Base-by-base conservation (phyloP, 2,888 invertebrate genomes). In the Lissonota sp. region DNA sequence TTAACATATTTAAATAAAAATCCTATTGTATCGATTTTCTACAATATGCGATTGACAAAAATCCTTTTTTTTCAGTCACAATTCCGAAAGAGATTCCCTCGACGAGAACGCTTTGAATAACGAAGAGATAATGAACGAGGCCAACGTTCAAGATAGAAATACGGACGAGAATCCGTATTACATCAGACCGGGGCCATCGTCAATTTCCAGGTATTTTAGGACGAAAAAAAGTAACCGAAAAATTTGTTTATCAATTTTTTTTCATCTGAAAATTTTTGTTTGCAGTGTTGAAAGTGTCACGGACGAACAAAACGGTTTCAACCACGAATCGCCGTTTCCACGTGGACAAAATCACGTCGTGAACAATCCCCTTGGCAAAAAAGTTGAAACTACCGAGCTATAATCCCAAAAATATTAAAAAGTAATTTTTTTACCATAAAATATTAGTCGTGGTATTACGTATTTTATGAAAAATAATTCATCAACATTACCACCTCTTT, bases 41-140 rank as follows among this genome's bases (percentile, higher is more conserved):
- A 5, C 62, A 8, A 44, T n/a, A 49, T 26, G 26, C 26, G 26
- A 26, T 26, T 26, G 26, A 2, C 26, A 26, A 26, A 26, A 26
- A 26, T 26, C 26, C 26, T 26, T 26, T 26, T 26, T 26, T 26
- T 70, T 79, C 46, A 95, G 95, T 88, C 95, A 95, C 91, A 94
- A 93, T 67, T 97, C 97, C 0, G 97, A 96, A 86, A 94, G 96
- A 40, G 97, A 97, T 91, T 98, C 98, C 0, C 93, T 98, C 79
- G 98, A 98, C 90, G 98, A 98, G 90, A 98, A 98, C 92, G 97
- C 92, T 10, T 76, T 93, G 66, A 92, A 93, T 79, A 93, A 91
- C 80, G 93, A 93, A 67, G 93, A 93, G 64, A 90, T 89, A 57
- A 90, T 91, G 84, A 92, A 92, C 79, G 92, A 92, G 79, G 90